Percentiles rank a stretch among this genome's conserved stretches.
Evolutionary conservation across 2,888 invertebrate genomes (phyloP).

Genomic region (Eilema griseolum): DNA sequence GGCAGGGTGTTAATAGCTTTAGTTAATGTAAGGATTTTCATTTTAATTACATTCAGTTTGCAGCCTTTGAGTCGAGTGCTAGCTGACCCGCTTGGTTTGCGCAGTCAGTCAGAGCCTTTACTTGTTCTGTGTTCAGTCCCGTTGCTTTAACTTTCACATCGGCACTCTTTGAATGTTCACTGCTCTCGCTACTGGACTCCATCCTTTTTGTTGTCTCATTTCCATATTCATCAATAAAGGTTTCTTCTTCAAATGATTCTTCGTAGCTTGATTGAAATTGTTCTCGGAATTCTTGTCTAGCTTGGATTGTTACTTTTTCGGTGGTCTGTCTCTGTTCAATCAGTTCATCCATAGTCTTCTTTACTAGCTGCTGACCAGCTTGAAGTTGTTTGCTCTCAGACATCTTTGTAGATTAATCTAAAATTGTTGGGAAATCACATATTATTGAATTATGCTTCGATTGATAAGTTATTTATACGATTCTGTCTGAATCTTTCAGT

Average conservation of each 20-base stretch:
- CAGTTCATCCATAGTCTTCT: conserved; percentile 82
- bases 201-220: conserved; percentile 80
- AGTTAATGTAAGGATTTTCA: conserved; percentile 37
- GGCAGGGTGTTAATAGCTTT: conserved; percentile 47
- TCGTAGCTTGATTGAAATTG: conserved; percentile 82
- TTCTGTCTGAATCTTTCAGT: conserved; percentile 12
- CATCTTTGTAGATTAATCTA: conserved; percentile 68
- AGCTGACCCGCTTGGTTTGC: conserved; percentile 83
- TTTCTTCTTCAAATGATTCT: conserved; percentile 84
- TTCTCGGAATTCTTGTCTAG: conserved; percentile 83
- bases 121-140: conserved; percentile 80
- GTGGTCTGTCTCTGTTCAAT: conserved; percentile 77
- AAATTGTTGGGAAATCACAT: conserved; percentile 51
- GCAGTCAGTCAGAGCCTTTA: conserved; percentile 82
- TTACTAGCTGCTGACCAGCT: conserved; percentile 81
- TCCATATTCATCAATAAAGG: conserved; percentile 78
- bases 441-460: conserved; percentile 24
- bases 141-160: conserved; percentile 83
- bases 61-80: conserved; percentile 81
- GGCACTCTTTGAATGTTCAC: conserved; percentile 82
- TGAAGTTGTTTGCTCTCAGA: conserved; percentile 77
- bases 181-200: conserved; percentile 83
- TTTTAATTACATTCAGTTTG: conserved; percentile 78
- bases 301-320: conserved; percentile 79
- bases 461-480: conserved; percentile 8